Evolutionary conservation across 2,797 vertebrate species (phyloP).

Genomic region (Clarias fuscus): DNA sequence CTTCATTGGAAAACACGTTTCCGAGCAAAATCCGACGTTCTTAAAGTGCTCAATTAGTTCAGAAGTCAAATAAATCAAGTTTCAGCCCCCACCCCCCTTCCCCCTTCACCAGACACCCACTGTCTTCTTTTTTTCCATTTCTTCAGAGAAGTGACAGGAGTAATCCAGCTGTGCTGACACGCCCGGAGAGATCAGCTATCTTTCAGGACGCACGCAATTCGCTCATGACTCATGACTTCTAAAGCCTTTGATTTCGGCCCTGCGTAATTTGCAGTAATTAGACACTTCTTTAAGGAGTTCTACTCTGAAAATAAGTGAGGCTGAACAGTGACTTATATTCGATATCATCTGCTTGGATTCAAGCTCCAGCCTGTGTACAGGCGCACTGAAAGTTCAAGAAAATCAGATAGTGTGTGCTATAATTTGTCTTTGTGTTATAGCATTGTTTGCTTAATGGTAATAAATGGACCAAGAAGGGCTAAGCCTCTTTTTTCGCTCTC

Average conservation of each 20-base stretch:
- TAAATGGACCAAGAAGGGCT: background rate
- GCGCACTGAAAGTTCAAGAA: constrained; percentile 26
- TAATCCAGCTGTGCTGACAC: constrained; percentile 50
- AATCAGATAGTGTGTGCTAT: constrained; percentile 19
- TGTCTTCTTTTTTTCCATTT: constrained; percentile 23
- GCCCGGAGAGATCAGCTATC: constrained; percentile 45
- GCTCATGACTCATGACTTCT: constrained; percentile 49
- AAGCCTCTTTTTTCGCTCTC: background rate
- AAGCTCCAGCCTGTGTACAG: background rate
- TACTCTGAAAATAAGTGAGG: constrained; percentile 34
- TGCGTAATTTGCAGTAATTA: constrained; percentile 59
- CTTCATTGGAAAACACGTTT: constrained; percentile 37
- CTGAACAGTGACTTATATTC: constrained; percentile 46
- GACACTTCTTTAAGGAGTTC: constrained; percentile 44
- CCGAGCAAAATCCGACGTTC: constrained; percentile 34
- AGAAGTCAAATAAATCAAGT: constrained; percentile 49
- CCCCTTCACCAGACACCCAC: constrained; percentile 11
- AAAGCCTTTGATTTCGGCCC: constrained; percentile 56
- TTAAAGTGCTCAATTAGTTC: constrained; percentile 48
- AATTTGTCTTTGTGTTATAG: constrained; percentile 20
- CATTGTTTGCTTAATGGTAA: background rate
- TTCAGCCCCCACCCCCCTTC: background rate
- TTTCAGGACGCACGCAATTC: constrained; percentile 48
- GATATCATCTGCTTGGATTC: constrained; percentile 36
- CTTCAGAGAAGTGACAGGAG: constrained; percentile 46